Evolutionary conservation across 2,888 invertebrate genomes (phyloP).

Genomic region (Pocota personata): DNA sequence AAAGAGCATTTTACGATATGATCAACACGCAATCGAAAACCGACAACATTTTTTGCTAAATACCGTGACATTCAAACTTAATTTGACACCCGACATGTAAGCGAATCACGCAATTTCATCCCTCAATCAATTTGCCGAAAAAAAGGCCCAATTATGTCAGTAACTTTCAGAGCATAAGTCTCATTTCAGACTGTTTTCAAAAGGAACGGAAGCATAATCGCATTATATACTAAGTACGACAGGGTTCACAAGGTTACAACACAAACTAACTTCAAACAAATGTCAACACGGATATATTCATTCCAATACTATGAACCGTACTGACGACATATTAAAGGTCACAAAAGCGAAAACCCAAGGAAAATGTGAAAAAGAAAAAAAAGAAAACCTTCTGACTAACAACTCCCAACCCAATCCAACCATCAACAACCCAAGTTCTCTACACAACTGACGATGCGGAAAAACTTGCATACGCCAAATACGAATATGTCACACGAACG

Average conservation of each 20-base stretch:
- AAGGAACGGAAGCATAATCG: conserved; percentile 37
- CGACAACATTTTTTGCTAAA: neutral
- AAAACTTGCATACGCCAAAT: conserved; percentile 64
- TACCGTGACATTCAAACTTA: neutral
- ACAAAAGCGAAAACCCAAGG: conserved; percentile 33
- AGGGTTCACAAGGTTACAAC: conserved; percentile 46
- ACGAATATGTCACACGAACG: conserved; percentile 70
- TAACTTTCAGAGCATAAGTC: neutral
- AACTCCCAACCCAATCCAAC: conserved; percentile 35
- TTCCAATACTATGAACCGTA: conserved; percentile 43
- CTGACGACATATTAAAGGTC: conserved; percentile 59
- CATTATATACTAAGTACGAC: conserved; percentile 43
- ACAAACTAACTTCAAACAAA: conserved; percentile 45
- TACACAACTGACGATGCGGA: conserved; percentile 36
- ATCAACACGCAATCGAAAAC: conserved; percentile 18
- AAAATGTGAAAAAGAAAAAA: neutral
- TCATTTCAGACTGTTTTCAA: neutral
- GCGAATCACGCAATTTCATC: neutral
- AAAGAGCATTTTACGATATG: conserved; percentile 3
- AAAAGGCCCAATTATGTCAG: conserved; percentile 12
- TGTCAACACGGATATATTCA: conserved; percentile 41
- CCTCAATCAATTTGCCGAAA: neutral
- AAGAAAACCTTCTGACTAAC: conserved; percentile 45
- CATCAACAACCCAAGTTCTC: neutral
- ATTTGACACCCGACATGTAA: neutral